Conservation (phyloP, 2,888 invertebrate genomes). For the Cheilosia urbana region DNA sequence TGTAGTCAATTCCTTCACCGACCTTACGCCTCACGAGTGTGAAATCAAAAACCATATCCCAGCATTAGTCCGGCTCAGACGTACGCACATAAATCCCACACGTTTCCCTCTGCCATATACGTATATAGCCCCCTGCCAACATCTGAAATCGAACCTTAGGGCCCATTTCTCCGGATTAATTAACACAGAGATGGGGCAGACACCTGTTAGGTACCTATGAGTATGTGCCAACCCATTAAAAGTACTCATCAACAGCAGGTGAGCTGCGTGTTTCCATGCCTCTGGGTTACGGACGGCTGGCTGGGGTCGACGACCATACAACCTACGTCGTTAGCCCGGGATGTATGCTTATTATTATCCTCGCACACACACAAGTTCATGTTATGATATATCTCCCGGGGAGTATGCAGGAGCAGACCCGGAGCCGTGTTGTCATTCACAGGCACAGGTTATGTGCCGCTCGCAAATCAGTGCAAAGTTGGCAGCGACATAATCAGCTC, state of each 20-base stretch:
- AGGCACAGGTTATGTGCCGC: slow-evolving; percentile 27
- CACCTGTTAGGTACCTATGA: slow-evolving; percentile 69
- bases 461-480: slow-evolving; percentile 65
- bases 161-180: slow-evolving; percentile 71
- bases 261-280: slow-evolving; percentile 59
- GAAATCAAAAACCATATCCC: slow-evolving; percentile 67
- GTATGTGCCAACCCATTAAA: slow-evolving; percentile 64
- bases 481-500: slow-evolving; percentile 60
- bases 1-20: slow-evolving; percentile 27
- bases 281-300: slow-evolving; percentile 4
- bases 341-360: slow-evolving; percentile 64
- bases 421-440: slow-evolving; percentile 31
- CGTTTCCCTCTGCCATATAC: slow-evolving; percentile 9
- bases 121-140: background rate
- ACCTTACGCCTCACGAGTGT: slow-evolving; percentile 30
- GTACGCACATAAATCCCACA: slow-evolving; percentile 61
- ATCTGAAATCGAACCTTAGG: slow-evolving; percentile 54
- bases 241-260: slow-evolving; percentile 57
- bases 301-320: slow-evolving; percentile 44
- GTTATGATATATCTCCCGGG: slow-evolving; percentile 1
- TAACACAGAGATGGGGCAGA: slow-evolving; percentile 68
- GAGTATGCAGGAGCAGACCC: background rate
- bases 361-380: slow-evolving; percentile 14
- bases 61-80: slow-evolving; percentile 36
- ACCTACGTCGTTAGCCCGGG: slow-evolving; percentile 53